A percentile compares a stretch with the other conserved stretches of the same genome.
Evolutionary conservation across 2,113 vertebrate genomes (phyloP).

Genomic region (Pithys albifrons): DNA sequence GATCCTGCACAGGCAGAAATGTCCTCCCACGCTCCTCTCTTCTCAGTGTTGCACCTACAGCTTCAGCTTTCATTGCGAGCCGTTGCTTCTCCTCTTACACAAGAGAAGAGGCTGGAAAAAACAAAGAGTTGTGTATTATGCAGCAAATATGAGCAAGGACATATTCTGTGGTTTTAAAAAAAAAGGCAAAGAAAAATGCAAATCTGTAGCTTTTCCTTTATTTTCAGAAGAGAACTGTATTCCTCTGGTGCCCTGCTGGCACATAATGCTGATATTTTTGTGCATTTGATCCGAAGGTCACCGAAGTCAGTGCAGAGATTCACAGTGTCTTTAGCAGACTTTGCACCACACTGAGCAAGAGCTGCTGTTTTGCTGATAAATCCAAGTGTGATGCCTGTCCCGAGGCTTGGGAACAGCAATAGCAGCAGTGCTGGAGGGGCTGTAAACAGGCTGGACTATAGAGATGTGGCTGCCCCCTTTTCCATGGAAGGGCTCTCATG

Average conservation of each 20-base stretch:
- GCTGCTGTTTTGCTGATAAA: neutral
- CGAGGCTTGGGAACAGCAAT: neutral
- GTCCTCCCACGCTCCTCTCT: constrained; percentile 15
- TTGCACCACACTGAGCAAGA: neutral
- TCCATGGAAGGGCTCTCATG: neutral
- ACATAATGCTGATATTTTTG: neutral
- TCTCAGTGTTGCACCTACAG: neutral
- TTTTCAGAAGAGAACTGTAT: neutral
- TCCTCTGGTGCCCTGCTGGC: neutral
- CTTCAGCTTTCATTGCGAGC: neutral
- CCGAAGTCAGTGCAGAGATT: neutral
- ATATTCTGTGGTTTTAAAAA: neutral
- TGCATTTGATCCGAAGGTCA: neutral
- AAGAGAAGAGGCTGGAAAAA: neutral
- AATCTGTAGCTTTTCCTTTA: neutral
- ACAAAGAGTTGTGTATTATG: neutral
- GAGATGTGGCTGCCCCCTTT: neutral
- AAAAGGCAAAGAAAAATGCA: neutral
- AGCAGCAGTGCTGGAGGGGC: neutral
- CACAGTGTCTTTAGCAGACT: neutral
- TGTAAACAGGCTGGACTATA: neutral
- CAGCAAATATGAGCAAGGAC: constrained; percentile 22
- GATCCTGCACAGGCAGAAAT: neutral
- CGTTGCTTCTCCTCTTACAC: neutral
- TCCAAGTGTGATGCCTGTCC: accelerated